Evolutionary conservation across 2,797 vertebrate species (phyloP), one percentile per base, ranked within the genome.

Genomic region (Sebastiscus albofasciatus): DNA sequence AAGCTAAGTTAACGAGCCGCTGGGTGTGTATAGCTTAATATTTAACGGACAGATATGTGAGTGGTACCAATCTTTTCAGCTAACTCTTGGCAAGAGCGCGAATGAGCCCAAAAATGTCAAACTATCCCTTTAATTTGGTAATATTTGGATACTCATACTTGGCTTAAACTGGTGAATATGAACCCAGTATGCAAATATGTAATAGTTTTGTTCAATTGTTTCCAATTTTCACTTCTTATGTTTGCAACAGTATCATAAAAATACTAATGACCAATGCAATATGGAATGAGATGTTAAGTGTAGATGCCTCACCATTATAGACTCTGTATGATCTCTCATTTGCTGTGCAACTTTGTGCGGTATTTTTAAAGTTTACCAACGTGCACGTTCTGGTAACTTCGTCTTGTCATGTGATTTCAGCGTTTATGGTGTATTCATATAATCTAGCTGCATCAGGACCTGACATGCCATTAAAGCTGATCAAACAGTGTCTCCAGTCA

Each of bases 401-500:
- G 27, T 84, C 14, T 71, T n/a, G 29, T 9, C 52, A 27, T 55
- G 14, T 68, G 33, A 80, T 59, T 31, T 46, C 1, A 52, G 6
- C 36, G 74, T 85, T 76, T 71, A 49, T 24, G 12, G 46, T 46
- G 42, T 52, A 62, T 77, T 79, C 46, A 59, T 66, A 20, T 82
- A 77, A 82, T 76, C 60, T 49, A 60, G 18, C 67, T 73, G 16
- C 36, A 82, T 83, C 67, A 24, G 24, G 34, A 77, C 26, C 33
- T 67, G 72, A 76, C 14, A 46, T 67, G 42, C 55, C 42, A 58
- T 75, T 77, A 76, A 81, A 82, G 71, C 80, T 62, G 59, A 58
- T 73, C 46, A 78, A 82, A 91, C 90, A 87, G 80, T 68, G 62
- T 81, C 78, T 80, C 65, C 54, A 87, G 75, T 92, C 49, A 89